These are phyloP conservation scores for Muscicapa adusta DNA, from an alignment of 2,113 vertebrate genomes.

Conservation along the genomic window DNA sequence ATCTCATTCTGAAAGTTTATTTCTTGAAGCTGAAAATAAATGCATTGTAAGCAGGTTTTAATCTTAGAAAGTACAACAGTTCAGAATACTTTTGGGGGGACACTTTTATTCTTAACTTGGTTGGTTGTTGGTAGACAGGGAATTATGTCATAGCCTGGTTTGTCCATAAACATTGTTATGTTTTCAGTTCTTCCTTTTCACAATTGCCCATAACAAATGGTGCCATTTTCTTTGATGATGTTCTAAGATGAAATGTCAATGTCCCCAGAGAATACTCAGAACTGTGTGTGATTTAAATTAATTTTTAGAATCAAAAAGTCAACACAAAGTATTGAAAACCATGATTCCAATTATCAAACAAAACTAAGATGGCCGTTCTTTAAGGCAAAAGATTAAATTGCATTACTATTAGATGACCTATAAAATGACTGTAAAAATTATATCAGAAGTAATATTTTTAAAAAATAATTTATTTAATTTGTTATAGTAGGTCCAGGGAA, in stretches of 20 bases:
- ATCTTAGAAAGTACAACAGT: background rate
- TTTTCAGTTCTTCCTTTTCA: background rate
- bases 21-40: background rate
- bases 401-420: background rate
- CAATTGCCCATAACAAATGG: fast-evolving
- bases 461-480: background rate
- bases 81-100: background rate
- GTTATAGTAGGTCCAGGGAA: background rate
- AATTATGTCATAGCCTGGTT: background rate
- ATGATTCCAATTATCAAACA: background rate
- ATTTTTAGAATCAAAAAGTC: background rate
- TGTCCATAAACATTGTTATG: background rate
- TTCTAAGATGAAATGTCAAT: background rate
- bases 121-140: background rate
- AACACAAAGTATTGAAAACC: background rate
- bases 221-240: background rate
- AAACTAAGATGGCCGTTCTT: background rate
- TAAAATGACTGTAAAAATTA: background rate
- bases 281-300: background rate
- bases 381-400: background rate
- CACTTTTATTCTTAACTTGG: background rate
- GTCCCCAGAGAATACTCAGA: background rate
- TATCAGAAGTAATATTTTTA: background rate
- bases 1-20: background rate
- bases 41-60: background rate